A percentile compares a stretch with the other conserved stretches of the same genome.
These are phyloP conservation scores for Labrus mixtus DNA, from an alignment of 2,113 vertebrate species.

Conservation along the genomic window DNA sequence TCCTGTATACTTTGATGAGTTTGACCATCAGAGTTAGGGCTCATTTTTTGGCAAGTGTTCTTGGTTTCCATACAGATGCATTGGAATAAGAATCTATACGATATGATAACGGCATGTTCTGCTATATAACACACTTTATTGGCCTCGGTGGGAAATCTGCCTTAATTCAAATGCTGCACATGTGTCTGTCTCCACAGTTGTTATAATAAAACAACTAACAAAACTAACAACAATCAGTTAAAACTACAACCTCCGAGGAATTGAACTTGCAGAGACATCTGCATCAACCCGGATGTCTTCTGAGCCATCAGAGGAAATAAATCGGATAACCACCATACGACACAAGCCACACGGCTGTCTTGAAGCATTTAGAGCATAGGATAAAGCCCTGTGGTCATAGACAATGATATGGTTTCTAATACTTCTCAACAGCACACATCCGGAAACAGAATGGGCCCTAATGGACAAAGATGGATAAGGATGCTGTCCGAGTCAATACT, in stretches of 20 bases:
- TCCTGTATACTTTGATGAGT: conserved; percentile 29
- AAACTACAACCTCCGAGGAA: not conserved
- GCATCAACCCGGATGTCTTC: conserved; percentile 39
- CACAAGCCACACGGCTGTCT: conserved; percentile 64
- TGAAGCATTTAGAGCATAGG: conserved; percentile 63
- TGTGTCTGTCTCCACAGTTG: no score
- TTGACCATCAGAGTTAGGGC: conserved; percentile 5
- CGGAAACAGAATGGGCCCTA: conserved; percentile 59
- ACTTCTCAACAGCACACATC: conserved; percentile 55
- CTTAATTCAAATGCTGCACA: no score
- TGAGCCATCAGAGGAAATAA: conserved; percentile 46
- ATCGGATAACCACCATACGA: conserved; percentile 58
- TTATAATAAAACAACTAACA: no score
- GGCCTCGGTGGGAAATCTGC: no score
- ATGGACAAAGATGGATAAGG: conserved; percentile 72
- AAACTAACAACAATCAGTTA: not conserved
- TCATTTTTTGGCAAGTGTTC: not conserved
- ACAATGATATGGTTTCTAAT: conserved; percentile 63
- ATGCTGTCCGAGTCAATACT: conserved; percentile 51
- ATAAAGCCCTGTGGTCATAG: conserved; percentile 59
- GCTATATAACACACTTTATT: no score
- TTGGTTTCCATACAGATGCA: no score
- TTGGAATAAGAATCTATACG: no score
- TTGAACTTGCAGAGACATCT: not conserved
- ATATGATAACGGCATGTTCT: no score